Base-by-base conservation (phyloP, 1,140 invertebrate genomes). In the Lysiphlebus fabarum region DNA sequence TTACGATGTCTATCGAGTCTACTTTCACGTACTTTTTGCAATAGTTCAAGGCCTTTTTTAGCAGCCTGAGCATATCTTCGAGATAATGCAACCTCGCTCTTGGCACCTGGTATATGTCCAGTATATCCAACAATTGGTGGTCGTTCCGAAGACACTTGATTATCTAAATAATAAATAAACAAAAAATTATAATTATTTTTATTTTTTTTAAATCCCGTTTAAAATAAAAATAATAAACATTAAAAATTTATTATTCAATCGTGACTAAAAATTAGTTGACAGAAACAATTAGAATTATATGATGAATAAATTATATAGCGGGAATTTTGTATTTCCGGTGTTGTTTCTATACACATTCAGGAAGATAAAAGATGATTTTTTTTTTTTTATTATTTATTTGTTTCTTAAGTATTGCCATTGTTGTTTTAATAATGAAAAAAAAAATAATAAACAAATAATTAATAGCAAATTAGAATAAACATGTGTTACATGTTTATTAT, bases 51-150 rank as follows among this genome's bases (percentile, higher is more conserved):
- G 33, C 87, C 86, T 36, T 81, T 82, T 72, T 81, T 86, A 5
- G 86, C 87, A 3, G 86, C 85, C 65, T 84, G 85, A 44, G 85
- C 82, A 66, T 87, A 88, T 49, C 86, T 72, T 70, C 86, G 84
- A 34, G 86, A 87, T 6, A 88, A 71, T 0, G 85, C 86, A 6
- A 85, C 82, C 68, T 88, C 85, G 6, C 83, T 83, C 63, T 82
- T 86, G 6, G 86, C 83, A 43, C 85, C 75, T 17, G 86, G 87
- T 48, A 89, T 88, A 66, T 88, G 86, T 34, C 87, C 87, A 0
- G 87, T 88, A 67, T 89, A 88, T 1, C 86, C 86, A 2, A 87
- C 84, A 58, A 88, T 88, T 33, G 87, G 87, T 17, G 86, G 87
- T 64, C 80, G 83, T 67, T 88, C 85, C 0, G 86, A 82, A 8